Evolutionary conservation across 1,140 invertebrate genomes (phyloP).

Genomic region (Formica selysi): DNA sequence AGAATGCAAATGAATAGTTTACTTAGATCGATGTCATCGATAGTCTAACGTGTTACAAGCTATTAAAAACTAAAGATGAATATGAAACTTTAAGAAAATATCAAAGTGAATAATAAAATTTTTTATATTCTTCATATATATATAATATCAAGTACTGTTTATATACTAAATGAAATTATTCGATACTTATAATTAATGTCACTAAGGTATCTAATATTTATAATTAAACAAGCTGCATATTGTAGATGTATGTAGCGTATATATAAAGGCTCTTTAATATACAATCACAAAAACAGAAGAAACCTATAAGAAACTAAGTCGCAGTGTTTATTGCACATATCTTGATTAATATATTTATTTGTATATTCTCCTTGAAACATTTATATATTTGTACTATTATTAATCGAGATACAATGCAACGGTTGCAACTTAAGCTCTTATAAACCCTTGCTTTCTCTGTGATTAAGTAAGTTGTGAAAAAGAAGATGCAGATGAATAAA

Average conservation of each 20-base stretch:
- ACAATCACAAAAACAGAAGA: constrained; percentile 6
- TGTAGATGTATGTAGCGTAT: constrained; percentile 6
- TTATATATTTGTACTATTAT: constrained; percentile 45
- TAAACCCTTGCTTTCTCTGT: constrained; percentile 1
- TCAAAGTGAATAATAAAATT: constrained; percentile 26
- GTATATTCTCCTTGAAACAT: constrained; percentile 1
- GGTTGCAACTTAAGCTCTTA: constrained; percentile 7
- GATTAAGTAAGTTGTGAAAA: constrained; percentile 37
- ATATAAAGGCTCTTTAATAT: constrained; percentile 37
- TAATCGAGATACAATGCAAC: constrained; percentile 29
- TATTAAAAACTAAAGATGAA: constrained; percentile 16
- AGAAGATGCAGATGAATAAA: background rate
- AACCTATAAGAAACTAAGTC: constrained; percentile 12
- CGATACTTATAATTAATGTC: constrained; percentile 6
- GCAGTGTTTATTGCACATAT: constrained; percentile 15
- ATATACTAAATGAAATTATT: constrained; percentile 21
- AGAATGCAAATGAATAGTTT: background rate
- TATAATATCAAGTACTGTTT: constrained; percentile 26
- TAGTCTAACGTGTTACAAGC: constrained; percentile 10
- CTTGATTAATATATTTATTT: constrained; percentile 24
- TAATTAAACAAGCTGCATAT: constrained; percentile 28
- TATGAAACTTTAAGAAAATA: constrained; percentile 26
- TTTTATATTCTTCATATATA: constrained; percentile 13
- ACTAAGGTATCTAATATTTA: constrained; percentile 32
- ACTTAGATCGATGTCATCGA: background rate